Evolutionary conservation across 1,140 invertebrate genomes (phyloP).

Genomic region (Conus betulinus): DNA sequence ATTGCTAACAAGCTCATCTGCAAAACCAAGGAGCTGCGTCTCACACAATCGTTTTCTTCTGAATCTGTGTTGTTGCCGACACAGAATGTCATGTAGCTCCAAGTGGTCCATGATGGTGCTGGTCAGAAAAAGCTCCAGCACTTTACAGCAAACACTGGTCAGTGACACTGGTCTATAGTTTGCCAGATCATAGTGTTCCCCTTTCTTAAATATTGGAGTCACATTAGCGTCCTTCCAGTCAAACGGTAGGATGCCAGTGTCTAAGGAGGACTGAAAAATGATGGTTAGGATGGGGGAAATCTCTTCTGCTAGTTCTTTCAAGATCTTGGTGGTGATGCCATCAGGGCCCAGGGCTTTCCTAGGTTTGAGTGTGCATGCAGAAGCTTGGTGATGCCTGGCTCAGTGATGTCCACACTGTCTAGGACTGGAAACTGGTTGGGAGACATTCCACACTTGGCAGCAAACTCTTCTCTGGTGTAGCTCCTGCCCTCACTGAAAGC

Average conservation of each 20-base stretch:
- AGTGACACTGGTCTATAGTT: too few species aligned
- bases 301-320: too few species aligned
- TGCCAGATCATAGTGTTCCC: too few species aligned
- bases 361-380: not conserved
- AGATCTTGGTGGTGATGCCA: too few species aligned
- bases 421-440: not conserved
- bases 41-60: constrained; percentile 21
- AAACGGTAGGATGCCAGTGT: not conserved
- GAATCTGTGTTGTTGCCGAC: constrained; percentile 36
- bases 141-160: constrained; percentile 32
- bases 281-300: too few species aligned
- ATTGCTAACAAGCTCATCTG: too few species aligned
- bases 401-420: not conserved
- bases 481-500: not conserved
- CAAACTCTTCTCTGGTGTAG: not conserved
- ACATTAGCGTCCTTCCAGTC: constrained; percentile 19
- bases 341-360: too few species aligned
- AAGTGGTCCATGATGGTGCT: constrained; percentile 41
- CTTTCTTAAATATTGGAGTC: not conserved
- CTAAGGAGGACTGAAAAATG: too few species aligned
- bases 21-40: too few species aligned
- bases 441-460: not conserved
- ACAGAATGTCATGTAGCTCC: constrained; percentile 29
- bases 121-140: constrained; percentile 45
- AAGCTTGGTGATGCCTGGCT: not conserved